Evolutionary conservation across 2,113 vertebrate species (phyloP), one percentile per base, ranked within the genome.

Genomic region (Lepisosteus oculatus): DNA sequence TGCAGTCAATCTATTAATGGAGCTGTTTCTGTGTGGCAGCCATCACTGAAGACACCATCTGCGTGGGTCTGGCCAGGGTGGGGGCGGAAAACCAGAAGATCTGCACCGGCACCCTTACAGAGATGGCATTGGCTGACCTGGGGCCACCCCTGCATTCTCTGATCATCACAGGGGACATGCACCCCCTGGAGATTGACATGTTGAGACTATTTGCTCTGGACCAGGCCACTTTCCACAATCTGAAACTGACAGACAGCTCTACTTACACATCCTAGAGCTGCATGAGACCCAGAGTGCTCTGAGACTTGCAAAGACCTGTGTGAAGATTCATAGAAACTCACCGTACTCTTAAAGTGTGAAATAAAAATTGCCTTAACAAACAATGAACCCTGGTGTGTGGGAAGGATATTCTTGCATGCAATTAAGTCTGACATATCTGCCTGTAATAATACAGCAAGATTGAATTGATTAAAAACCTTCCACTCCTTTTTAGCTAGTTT

Each of bases 141-240:
- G 97, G 96, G 0, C 82, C 76, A 0, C 97, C 97, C 0, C 83
- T 99, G 0, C 97, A 99, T 78, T 98, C 95, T 3, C 77, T 99
- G 84, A 82, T 98, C 3, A 78, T 99, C 64, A 94, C 94, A 0
- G 95, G 94, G 43, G 87, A 69, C 43, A 85, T 97, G 84, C 97
- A 99, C 82, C 97, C 97, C 0, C 83, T 99, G 82, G 97, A 99
- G 87, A 72, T 93, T 72, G 97, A 99, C 80, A 94, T 99, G 95
- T 89, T 99, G 15, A 87, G 85, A 65, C 84, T 96, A 6, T 96
- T 94, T 74, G 86, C 92, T n/a, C 72, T 90, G 63, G 79, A 90
- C 55, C 78, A 86, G 2, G 80, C 84, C 0, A 81, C 77, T 2
- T 87, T 91, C 61, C 72, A 85, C 43, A 61, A 81, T 55, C 85